These are phyloP conservation scores for Echeneis naucrates DNA, from an alignment of 2,797 vertebrate species.

Conservation along the genomic window DNA sequence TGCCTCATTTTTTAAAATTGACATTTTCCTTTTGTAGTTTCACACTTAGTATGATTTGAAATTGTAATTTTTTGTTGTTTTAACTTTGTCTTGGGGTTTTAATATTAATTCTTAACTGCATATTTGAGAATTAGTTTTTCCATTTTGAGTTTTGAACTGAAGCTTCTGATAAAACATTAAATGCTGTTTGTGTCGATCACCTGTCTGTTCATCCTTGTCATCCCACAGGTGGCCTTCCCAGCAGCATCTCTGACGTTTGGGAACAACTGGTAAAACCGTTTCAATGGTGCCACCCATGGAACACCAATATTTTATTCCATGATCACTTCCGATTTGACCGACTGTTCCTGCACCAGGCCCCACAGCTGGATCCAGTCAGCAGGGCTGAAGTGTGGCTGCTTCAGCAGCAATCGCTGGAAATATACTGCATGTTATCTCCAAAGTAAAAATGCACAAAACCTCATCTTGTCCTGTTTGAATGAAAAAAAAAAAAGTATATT, in stretches of 20 bases:
- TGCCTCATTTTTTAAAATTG: no score
- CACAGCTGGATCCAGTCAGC: conserved; percentile 82
- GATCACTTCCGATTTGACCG: conserved; percentile 90
- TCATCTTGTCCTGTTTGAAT: no score
- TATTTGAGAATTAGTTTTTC: no score
- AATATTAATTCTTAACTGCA: no score
- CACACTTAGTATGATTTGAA: no score
- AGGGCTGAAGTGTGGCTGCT: conserved; percentile 89
- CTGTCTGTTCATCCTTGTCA: background rate
- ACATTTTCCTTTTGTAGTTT: no score
- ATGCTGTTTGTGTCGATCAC: background rate
- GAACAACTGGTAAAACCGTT: conserved; percentile 86
- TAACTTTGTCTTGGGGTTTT: no score
- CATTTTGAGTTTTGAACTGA: no score
- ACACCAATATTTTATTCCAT: conserved; percentile 78
- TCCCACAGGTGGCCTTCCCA: conserved; percentile 85
- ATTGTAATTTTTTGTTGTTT: no score
- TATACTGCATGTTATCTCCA: conserved; percentile 85
- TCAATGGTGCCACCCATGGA: conserved; percentile 92
- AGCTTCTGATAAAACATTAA: no score
- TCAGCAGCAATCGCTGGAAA: conserved; percentile 94
- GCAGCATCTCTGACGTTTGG: conserved; percentile 86
- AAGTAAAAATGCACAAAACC: conserved; percentile 6
- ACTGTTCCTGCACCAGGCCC: conserved; percentile 81
- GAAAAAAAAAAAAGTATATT: no score